Evolutionary conservation across 2,113 vertebrate species (phyloP).

Genomic region (Corvus hawaiiensis): DNA sequence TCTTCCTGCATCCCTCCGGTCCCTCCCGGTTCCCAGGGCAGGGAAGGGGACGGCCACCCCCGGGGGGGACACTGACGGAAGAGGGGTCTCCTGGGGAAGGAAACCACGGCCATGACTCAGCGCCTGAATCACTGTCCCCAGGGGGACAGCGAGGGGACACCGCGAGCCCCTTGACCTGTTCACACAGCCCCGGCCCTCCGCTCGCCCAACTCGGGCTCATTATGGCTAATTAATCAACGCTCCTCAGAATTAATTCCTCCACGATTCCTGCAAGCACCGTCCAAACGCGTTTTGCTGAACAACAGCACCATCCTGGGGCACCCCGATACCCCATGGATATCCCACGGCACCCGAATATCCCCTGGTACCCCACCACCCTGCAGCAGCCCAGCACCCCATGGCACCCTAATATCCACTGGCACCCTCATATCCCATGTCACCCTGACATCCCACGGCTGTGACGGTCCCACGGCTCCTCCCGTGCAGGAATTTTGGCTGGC

Average conservation of each 20-base stretch:
- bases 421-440: rapidly evolving
- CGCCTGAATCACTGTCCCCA: not conserved
- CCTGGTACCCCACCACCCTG: rapidly evolving
- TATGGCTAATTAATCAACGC: not conserved
- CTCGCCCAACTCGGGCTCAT: not conserved
- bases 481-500: not conserved
- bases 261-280: rapidly evolving
- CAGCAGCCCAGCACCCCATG: not conserved
- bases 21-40: not conserved
- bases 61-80: not conserved
- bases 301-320: rapidly evolving
- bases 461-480: rapidly evolving
- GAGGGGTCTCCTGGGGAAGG: not conserved
- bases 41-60: not conserved
- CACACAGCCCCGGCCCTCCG: not conserved
- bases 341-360: rapidly evolving
- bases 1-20: not conserved
- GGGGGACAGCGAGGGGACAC: not conserved
- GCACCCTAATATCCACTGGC: rapidly evolving
- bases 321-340: rapidly evolving
- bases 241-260: not conserved
- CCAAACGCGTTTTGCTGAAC: not conserved
- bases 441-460: rapidly evolving
- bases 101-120: not conserved
- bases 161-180: not conserved